Evolutionary conservation across 1,140 invertebrate genomes (phyloP).

Genomic region (Medauroidea extradentata): DNA sequence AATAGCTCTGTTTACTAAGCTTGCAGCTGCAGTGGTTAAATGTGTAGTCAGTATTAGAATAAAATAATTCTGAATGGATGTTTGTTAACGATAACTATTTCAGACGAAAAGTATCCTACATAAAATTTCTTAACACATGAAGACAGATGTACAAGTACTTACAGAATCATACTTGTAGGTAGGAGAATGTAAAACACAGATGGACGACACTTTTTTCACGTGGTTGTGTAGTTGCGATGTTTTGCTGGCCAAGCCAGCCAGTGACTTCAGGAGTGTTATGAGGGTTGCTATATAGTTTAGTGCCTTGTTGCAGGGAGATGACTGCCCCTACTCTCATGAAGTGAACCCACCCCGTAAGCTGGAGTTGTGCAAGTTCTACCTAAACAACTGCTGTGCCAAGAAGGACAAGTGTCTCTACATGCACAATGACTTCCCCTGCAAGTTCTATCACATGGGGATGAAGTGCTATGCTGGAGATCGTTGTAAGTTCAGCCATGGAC

Average conservation of each 20-base stretch:
- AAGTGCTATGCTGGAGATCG: constrained; percentile 72
- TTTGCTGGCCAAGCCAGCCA: no score
- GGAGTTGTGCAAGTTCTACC: constrained; percentile 95
- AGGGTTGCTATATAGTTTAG: background rate
- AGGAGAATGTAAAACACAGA: no score
- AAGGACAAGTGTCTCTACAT: constrained; percentile 93
- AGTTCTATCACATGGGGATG: constrained; percentile 91
- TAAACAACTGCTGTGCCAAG: constrained; percentile 94
- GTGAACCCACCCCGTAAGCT: constrained; percentile 76
- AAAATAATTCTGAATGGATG: constrained; percentile 5
- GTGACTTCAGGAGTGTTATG: background rate
- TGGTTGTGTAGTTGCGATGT: no score
- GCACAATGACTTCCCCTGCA: constrained; percentile 97
- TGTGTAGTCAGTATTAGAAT: no score
- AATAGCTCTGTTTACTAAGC: no score
- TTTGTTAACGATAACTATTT: background rate
- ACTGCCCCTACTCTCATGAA: constrained; percentile 84
- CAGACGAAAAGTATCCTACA: background rate
- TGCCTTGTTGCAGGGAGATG: constrained; percentile 55
- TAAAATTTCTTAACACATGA: no score
- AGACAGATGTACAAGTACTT: no score
- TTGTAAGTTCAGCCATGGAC: constrained; percentile 91
- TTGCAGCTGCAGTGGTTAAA: no score
- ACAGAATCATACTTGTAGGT: no score
- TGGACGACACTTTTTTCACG: no score